These are phyloP conservation scores for Danaus plexippus DNA, from an alignment of 1,140 invertebrate genomes.

Conservation along the genomic window DNA sequence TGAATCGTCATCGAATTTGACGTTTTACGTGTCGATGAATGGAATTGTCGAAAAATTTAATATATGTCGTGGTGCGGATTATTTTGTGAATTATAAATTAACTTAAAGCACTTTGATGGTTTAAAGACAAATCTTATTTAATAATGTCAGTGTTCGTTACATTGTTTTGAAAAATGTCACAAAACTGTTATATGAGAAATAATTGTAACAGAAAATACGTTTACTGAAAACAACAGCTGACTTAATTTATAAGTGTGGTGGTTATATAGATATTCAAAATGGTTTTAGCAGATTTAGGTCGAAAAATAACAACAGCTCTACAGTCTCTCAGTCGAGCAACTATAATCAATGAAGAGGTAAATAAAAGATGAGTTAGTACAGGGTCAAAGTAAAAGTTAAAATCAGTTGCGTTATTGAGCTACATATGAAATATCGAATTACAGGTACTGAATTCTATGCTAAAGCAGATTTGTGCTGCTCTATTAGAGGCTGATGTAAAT, in stretches of 20 bases:
- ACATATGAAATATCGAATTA: conserved; percentile 26
- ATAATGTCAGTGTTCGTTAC: not conserved
- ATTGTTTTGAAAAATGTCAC: conserved; percentile 22
- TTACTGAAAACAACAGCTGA: conserved; percentile 16
- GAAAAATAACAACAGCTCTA: conserved; percentile 98
- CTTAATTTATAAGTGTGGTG: conserved; percentile 9
- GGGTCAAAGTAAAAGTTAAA: not conserved
- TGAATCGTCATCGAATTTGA: not conserved
- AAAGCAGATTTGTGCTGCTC: conserved; percentile 97
- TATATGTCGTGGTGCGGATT: too few species aligned
- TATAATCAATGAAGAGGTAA: conserved; percentile 98
- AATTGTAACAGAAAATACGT: conserved; percentile 5
- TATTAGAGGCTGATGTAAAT: conserved; percentile 99
- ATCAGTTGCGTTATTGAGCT: conserved; percentile 5
- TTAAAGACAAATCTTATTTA: too few species aligned
- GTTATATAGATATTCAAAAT: conserved; percentile 73
- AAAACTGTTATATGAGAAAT: conserved; percentile 13
- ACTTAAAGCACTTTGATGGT: too few species aligned
- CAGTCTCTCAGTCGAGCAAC: conserved; percentile 98
- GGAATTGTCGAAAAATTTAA: too few species aligned
- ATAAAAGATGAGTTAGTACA: not conserved
- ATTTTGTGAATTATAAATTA: too few species aligned
- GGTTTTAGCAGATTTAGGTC: conserved; percentile 99
- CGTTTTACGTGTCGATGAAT: too few species aligned
- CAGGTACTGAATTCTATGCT: conserved; percentile 99